Conservation (phyloP, 2,113 vertebrate genomes). For the Ictalurus furcatus region DNA sequence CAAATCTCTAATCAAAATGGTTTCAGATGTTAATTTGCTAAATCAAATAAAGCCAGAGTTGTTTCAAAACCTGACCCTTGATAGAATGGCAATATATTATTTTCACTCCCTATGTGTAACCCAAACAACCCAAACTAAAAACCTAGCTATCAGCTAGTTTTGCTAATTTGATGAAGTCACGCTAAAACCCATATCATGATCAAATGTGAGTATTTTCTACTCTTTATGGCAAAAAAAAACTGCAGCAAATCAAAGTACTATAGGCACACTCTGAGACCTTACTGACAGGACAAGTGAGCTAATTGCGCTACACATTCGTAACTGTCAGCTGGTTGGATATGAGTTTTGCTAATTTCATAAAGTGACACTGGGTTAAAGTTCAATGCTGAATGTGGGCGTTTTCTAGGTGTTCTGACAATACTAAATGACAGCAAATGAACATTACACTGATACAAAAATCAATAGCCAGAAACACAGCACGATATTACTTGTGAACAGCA, state of each 20-base stretch:
- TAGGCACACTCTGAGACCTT: not conserved
- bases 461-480: not conserved
- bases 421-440: not conserved
- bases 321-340: not conserved
- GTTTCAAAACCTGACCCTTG: not conserved
- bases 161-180: not conserved
- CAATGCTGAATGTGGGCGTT: not conserved
- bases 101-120: not conserved
- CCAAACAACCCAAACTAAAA: not conserved
- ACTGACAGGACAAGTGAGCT: not conserved
- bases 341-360: constrained; percentile 21
- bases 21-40: not conserved
- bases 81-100: not conserved
- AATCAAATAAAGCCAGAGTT: not conserved
- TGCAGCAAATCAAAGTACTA: not conserved
- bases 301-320: not conserved
- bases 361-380: constrained; percentile 6
- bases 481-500: not conserved
- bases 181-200: not conserved
- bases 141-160: not conserved
- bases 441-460: not conserved
- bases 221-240: not conserved
- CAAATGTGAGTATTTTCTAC: not conserved
- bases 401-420: not conserved
- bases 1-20: not conserved